phyloP scores from a whole-genome alignment of 2,888 invertebrate genomes.

The Tolmerus cingulatus region DNA sequence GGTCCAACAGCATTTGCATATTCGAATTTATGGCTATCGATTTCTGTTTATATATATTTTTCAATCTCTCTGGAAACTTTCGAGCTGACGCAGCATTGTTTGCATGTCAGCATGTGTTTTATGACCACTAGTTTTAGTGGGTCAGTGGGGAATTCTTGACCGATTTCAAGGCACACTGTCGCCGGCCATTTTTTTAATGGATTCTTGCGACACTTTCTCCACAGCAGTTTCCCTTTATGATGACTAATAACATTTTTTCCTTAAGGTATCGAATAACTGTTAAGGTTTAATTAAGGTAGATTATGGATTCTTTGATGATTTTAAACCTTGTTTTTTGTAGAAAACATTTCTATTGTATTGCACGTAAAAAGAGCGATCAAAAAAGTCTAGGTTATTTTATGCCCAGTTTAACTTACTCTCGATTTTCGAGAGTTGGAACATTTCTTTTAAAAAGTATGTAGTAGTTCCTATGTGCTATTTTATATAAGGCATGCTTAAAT shows the following conservation, averaged over 20 bases:
- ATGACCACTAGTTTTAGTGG: neutral
- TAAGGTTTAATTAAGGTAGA: neutral
- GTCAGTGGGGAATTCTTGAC: neutral
- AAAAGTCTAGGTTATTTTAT: too few relatives aligned
- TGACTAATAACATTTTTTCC: neutral
- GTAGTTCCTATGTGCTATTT: too few relatives aligned
- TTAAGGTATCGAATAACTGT: neutral
- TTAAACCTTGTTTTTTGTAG: too few relatives aligned
- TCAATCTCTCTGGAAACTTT: neutral
- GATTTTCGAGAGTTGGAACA: too few relatives aligned
- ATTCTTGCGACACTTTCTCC: slow-evolving; percentile 5
- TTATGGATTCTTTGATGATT: neutral
- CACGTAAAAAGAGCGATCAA: too few relatives aligned
- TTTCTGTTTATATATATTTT: neutral
- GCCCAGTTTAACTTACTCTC: too few relatives aligned
- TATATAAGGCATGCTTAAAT: too few relatives aligned
- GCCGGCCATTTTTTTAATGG: neutral
- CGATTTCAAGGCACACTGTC: neutral
- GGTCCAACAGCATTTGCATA: neutral
- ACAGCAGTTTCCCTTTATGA: neutral
- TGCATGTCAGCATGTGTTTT: neutral
- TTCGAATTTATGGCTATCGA: slow-evolving; percentile 6
- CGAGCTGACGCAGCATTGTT: neutral
- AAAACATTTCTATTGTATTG: too few relatives aligned
- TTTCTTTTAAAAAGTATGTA: too few relatives aligned